Conservation (phyloP, 2,797 vertebrate species). For the Cuculus canorus region DNA sequence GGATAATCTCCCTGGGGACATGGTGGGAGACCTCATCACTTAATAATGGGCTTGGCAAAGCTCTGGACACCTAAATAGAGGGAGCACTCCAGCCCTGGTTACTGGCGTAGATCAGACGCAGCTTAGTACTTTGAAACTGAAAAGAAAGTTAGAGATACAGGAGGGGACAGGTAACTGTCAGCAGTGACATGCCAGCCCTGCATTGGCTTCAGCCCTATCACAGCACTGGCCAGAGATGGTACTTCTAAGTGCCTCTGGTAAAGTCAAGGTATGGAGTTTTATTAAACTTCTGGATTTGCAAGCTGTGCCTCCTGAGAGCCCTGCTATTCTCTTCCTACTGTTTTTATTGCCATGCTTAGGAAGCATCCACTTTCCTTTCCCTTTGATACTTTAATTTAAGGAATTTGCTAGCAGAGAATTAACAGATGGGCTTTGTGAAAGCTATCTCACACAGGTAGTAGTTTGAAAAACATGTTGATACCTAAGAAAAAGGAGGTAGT, state of each 20-base stretch:
- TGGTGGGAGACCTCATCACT: conserved; percentile 61
- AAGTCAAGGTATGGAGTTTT: background rate
- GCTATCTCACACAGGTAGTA: background rate
- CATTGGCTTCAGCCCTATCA: background rate
- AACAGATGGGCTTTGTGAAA: conserved; percentile 32
- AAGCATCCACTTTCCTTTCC: conserved; percentile 43
- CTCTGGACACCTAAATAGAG: conserved; percentile 49
- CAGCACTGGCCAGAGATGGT: background rate
- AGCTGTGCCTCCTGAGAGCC: background rate
- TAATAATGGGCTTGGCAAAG: conserved; percentile 61
- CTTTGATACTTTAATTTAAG: conserved; percentile 29
- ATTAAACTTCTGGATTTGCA: conserved; percentile 31
- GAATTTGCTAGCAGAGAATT: conserved; percentile 39
- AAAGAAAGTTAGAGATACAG: background rate
- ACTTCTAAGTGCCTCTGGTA: background rate
- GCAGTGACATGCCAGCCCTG: background rate
- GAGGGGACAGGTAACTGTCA: background rate
- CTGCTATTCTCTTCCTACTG: conserved; percentile 11
- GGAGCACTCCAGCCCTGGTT: background rate
- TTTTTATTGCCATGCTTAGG: conserved; percentile 26
- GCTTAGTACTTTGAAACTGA: background rate
- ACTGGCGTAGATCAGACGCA: conserved; percentile 1
- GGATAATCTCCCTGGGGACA: conserved; percentile 49
- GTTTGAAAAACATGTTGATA: conserved; percentile 21
- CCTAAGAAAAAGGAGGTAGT: conserved; percentile 4